phyloP scores from a whole-genome alignment of 2,113 vertebrate species.

The Psilopsiagon aurifrons region DNA sequence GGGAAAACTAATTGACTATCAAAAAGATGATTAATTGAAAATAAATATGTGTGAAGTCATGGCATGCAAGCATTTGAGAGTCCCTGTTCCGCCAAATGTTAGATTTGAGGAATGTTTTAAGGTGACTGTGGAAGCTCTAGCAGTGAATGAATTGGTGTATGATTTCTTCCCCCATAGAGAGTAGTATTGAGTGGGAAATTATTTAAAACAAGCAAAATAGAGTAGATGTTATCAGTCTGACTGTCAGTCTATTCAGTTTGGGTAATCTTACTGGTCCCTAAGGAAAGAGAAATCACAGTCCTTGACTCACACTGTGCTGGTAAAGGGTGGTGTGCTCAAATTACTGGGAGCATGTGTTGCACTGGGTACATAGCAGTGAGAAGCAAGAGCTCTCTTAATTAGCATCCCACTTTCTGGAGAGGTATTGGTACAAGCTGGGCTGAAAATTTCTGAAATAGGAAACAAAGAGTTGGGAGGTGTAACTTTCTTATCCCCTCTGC shows the following conservation, averaged over 20 bases:
- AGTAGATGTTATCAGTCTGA: slow-evolving; percentile 51
- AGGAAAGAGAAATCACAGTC: neutral
- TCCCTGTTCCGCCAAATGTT: neutral
- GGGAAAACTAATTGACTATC: neutral
- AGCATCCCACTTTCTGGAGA: neutral
- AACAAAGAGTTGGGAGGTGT: neutral
- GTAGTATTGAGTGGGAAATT: slow-evolving; percentile 2
- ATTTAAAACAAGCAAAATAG: slow-evolving; percentile 9
- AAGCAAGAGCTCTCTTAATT: neutral
- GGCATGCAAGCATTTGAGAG: neutral
- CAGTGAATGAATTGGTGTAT: neutral
- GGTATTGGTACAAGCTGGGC: neutral
- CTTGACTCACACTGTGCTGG: neutral
- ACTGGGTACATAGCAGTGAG: neutral
- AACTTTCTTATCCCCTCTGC: neutral
- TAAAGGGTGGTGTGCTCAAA: neutral
- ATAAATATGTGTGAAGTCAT: neutral
- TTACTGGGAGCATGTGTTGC: neutral
- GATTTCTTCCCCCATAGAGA: neutral
- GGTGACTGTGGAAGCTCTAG: neutral
- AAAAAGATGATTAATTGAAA: neutral
- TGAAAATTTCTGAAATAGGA: neutral
- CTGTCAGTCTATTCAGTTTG: slow-evolving; percentile 49
- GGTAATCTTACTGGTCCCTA: slow-evolving; percentile 15
- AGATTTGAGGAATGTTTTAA: neutral